Percentiles rank a stretch among this genome's conserved stretches.
Conservation (phyloP, 2,888 invertebrate genomes). For the Lottia gigantea region DNA sequence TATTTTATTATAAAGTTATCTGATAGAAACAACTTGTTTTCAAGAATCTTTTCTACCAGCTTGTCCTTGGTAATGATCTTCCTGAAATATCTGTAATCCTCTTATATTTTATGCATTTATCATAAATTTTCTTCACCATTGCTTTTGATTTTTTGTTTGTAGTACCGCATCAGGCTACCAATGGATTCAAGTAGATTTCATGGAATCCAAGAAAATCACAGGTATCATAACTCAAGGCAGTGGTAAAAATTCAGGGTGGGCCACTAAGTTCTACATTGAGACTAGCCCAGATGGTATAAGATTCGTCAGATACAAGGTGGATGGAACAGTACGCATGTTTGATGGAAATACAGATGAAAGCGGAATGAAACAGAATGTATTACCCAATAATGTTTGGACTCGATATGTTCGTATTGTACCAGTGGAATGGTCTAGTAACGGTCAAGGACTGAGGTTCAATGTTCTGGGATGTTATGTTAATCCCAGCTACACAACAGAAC, state of each 20-base stretch:
- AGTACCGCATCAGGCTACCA: constrained; percentile 31
- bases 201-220: constrained; percentile 40
- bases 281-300: constrained; percentile 9
- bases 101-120: no score
- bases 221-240: constrained; percentile 54
- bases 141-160: background rate
- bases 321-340: background rate
- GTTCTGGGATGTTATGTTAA: constrained; percentile 10
- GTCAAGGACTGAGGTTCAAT: constrained; percentile 16
- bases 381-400: background rate
- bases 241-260: constrained; percentile 25
- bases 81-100: no score
- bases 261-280: constrained; percentile 8
- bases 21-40: no score
- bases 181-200: constrained; percentile 55
- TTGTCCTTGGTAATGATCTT: no score
- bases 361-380: background rate
- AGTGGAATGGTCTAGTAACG: constrained; percentile 3
- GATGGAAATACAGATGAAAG: constrained; percentile 1
- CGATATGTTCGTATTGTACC: constrained; percentile 18
- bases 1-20: background rate
- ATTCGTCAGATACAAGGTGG: constrained; percentile 5
- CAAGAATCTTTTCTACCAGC: no score
- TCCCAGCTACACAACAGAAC: background rate
- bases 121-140: background rate